Evolutionary conservation across 1,140 invertebrate species (phyloP).

Genomic region (Piezodorus guildinii): DNA sequence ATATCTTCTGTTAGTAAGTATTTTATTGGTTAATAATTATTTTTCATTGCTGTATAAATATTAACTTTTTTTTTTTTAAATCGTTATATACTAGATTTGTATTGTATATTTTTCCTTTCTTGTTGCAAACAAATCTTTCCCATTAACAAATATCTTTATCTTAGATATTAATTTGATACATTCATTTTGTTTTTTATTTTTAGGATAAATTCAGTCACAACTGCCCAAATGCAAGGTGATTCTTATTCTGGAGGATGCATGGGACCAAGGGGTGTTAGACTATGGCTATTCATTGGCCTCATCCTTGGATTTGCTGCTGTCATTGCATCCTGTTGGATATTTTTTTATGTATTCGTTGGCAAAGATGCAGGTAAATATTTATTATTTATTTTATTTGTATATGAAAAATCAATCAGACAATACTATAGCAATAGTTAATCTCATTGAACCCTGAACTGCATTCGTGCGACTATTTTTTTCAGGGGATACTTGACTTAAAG

Average conservation of each 20-base stretch:
- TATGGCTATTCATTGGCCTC: conserved; percentile 96
- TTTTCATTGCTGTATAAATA: too few species aligned
- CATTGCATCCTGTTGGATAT: conserved; percentile 90
- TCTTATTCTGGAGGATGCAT: conserved; percentile 75
- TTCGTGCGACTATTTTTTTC: background rate
- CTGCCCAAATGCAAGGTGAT: conserved; percentile 83
- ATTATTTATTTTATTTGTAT: too few species aligned
- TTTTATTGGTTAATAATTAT: too few species aligned
- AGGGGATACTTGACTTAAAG: too few species aligned
- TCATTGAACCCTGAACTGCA: background rate
- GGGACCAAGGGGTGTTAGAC: conserved; percentile 73
- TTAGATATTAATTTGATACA: too few species aligned
- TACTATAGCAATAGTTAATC: background rate
- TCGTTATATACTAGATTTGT: too few species aligned
- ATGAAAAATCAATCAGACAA: too few species aligned
- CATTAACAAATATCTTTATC: too few species aligned
- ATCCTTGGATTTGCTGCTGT: conserved; percentile 90
- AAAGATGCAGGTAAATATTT: conserved; percentile 31
- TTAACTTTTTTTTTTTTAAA: too few species aligned
- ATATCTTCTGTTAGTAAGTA: too few species aligned
- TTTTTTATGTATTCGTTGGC: conserved; percentile 68
- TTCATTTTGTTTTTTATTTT: conserved; percentile 26
- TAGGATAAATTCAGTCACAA: conserved; percentile 92
- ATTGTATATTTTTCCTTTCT: too few species aligned
- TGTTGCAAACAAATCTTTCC: too few species aligned